phyloP scores from a whole-genome alignment of 2,888 invertebrate species.

The Apotomis capreana region DNA sequence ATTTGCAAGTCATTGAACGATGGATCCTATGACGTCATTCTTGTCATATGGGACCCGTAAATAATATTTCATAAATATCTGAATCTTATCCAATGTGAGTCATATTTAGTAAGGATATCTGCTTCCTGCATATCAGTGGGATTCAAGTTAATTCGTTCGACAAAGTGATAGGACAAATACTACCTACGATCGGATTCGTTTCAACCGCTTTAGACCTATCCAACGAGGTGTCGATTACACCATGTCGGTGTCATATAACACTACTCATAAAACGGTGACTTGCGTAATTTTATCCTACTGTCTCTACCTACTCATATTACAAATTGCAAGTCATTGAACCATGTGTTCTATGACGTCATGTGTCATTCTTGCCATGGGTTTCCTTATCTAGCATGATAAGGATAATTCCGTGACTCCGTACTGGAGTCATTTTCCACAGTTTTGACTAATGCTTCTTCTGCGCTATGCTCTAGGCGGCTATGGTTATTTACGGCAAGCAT shows the following conservation, averaged over 20 bases:
- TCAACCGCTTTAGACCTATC: conserved; percentile 9
- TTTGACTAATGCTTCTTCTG: too few species aligned
- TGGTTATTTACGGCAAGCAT: too few species aligned
- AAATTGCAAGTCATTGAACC: conserved; percentile 19
- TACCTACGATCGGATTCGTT: not conserved
- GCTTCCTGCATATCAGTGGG: too few species aligned
- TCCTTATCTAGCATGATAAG: conserved; percentile 9
- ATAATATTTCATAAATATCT: too few species aligned
- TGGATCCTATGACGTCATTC: too few species aligned
- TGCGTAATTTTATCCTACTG: conserved; percentile 8
- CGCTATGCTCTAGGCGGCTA: too few species aligned
- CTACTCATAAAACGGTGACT: conserved; percentile 33
- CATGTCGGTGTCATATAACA: conserved; percentile 12
- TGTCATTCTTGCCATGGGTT: not conserved
- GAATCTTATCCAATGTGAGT: too few species aligned
- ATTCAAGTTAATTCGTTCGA: not conserved
- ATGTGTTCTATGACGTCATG: conserved; percentile 13
- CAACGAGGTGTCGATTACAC: conserved; percentile 8
- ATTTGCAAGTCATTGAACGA: too few species aligned
- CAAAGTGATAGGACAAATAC: not conserved
- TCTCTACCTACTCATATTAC: not conserved
- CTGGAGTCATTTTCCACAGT: too few species aligned
- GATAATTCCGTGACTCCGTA: not conserved
- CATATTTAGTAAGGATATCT: too few species aligned
- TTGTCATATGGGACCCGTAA: too few species aligned